These are phyloP conservation scores for Brachyrhaphis roseni DNA, from an alignment of 2,797 vertebrate species.

Conservation along the genomic window DNA sequence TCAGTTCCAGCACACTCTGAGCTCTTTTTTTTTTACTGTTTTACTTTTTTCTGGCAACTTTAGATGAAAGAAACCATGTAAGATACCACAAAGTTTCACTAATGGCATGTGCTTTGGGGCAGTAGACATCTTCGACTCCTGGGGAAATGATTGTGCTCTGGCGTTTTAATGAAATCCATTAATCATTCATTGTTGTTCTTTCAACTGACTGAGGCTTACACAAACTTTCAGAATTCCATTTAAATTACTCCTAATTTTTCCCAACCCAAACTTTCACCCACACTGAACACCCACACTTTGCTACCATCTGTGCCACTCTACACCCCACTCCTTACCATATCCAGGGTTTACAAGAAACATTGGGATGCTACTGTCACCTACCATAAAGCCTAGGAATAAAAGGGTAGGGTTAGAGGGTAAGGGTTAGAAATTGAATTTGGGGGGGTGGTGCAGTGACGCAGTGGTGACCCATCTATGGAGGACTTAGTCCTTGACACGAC, in stretches of 20 bases:
- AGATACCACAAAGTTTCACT: constrained; percentile 51
- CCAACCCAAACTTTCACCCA: constrained; percentile 6
- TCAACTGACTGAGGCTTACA: constrained; percentile 36
- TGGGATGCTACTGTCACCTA: background rate
- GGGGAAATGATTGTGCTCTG: constrained; percentile 38
- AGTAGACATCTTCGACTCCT: constrained; percentile 59
- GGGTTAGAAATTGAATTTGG: background rate
- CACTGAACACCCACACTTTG: background rate
- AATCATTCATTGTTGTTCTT: constrained; percentile 63
- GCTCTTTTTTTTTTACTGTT: constrained; percentile 22
- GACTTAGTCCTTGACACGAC: too few relatives aligned
- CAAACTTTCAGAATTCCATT: constrained; percentile 24
- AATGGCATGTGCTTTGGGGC: constrained; percentile 55
- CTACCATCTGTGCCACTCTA: background rate
- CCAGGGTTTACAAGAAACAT: background rate
- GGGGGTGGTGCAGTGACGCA: too few relatives aligned
- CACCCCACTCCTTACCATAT: background rate
- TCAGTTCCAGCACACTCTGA: constrained; percentile 23
- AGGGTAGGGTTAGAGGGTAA: background rate
- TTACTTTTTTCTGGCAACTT: constrained; percentile 16
- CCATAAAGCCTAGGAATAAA: background rate
- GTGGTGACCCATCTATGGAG: too few relatives aligned
- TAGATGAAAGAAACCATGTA: constrained; percentile 54
- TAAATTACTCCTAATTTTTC: constrained; percentile 24
- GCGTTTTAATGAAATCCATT: constrained; percentile 71